A percentile compares a stretch with the other conserved stretches of the same genome.
phyloP scores from a whole-genome alignment of 1,140 invertebrate genomes.

The Gonatopus flavifemur region DNA sequence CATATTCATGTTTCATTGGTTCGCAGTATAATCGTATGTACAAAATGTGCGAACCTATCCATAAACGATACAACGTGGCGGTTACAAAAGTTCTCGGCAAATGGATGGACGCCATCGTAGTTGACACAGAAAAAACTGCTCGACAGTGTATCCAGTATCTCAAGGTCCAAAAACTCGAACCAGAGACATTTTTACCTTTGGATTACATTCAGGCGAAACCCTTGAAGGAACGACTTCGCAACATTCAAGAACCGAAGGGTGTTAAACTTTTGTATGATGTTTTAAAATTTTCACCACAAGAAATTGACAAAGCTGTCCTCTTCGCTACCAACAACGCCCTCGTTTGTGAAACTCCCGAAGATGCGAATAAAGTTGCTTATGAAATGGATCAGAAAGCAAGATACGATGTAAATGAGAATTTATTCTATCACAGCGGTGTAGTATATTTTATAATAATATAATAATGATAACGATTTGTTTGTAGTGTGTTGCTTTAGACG shows the following conservation, averaged over 20 bases:
- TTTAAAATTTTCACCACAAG: slow-evolving; percentile 82
- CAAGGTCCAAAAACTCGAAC: slow-evolving; percentile 90
- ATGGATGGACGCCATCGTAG: slow-evolving; percentile 97
- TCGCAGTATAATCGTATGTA: slow-evolving; percentile 89
- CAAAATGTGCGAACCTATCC: slow-evolving; percentile 93
- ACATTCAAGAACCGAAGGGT: slow-evolving; percentile 84
- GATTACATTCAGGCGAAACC: slow-evolving; percentile 89
- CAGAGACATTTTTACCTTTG: slow-evolving; percentile 94
- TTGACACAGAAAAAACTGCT: slow-evolving; percentile 92
- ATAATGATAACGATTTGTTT: slow-evolving; percentile 15
- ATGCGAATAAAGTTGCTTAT: slow-evolving; percentile 92
- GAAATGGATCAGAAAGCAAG: slow-evolving; percentile 75
- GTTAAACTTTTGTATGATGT: slow-evolving; percentile 94
- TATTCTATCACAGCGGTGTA: background rate
- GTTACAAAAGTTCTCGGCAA: slow-evolving; percentile 96
- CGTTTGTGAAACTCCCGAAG: slow-evolving; percentile 93
- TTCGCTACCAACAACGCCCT: slow-evolving; percentile 95
- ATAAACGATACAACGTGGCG: slow-evolving; percentile 91
- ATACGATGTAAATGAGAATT: slow-evolving; percentile 65
- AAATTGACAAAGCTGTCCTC: slow-evolving; percentile 87
- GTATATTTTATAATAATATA: slow-evolving; percentile 12
- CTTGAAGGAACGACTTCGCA: slow-evolving; percentile 70
- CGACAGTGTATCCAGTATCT: slow-evolving; percentile 91
- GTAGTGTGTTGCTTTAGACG: slow-evolving; percentile 88
- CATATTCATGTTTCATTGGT: slow-evolving; percentile 13